Percentiles rank a stretch among this genome's conserved stretches.
Conservation (phyloP, 2,113 vertebrate species). For the Isurus oxyrinchus region DNA sequence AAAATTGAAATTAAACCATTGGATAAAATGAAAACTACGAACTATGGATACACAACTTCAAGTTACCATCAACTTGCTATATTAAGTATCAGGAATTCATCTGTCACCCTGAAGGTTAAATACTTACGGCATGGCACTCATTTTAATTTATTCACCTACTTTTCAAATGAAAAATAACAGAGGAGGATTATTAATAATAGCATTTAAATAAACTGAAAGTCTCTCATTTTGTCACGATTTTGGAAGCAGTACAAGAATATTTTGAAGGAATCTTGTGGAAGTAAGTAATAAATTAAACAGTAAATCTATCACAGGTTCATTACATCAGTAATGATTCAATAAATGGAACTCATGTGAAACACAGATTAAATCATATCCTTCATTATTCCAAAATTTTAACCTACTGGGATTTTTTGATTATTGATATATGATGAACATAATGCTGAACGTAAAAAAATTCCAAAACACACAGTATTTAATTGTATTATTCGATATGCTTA, state of each 20-base stretch:
- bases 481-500: neutral
- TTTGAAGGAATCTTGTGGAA: slow-evolving; percentile 23
- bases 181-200: neutral
- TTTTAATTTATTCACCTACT: neutral
- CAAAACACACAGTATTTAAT: neutral
- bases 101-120: neutral
- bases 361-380: neutral
- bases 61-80: neutral
- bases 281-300: neutral
- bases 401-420: neutral
- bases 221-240: slow-evolving; percentile 20
- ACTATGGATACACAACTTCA: neutral
- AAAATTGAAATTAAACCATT: neutral
- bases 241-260: slow-evolving; percentile 4
- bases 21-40: neutral
- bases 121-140: neutral
- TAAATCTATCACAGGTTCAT: slow-evolving; percentile 9
- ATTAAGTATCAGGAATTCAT: slow-evolving; percentile 7
- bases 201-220: neutral
- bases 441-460: neutral
- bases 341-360: neutral
- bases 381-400: neutral
- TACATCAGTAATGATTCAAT: neutral
- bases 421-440: slow-evolving; percentile 13
- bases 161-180: slow-evolving; percentile 19